Percentiles rank a stretch among this genome's conserved stretches.
Evolutionary conservation across 2,888 invertebrate genomes (phyloP).

Genomic region (Drosophila pseudotakahashii): DNA sequence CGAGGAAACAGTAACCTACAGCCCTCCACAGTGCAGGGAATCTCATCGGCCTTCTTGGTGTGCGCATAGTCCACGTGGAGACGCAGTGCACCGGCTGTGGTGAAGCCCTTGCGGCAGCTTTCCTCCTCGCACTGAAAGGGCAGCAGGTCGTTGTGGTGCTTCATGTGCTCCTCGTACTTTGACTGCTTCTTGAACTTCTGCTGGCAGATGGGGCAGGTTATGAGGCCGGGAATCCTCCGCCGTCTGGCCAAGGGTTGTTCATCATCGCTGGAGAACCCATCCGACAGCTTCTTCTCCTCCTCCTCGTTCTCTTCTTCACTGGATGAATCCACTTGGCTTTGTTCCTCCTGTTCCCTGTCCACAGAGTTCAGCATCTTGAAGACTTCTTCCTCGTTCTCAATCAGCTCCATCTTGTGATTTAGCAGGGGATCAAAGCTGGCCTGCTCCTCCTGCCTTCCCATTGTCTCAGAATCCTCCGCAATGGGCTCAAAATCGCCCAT

Average conservation of each 20-base stretch:
- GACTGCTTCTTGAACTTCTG: conserved; percentile 78
- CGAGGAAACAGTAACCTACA: conserved; percentile 78
- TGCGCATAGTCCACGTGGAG: conserved; percentile 80
- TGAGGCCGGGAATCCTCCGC: conserved; percentile 51
- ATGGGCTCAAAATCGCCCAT: conserved; percentile 66
- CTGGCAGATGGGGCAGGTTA: conserved; percentile 77
- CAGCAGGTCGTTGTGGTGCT: conserved; percentile 79
- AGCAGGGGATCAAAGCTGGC: conserved; percentile 70
- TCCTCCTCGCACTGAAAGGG: conserved; percentile 78
- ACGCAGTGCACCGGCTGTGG: conserved; percentile 77
- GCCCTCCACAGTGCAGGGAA: conserved; percentile 75
- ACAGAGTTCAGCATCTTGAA: conserved; percentile 79
- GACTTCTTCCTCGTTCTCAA: conserved; percentile 80
- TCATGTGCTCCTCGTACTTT: conserved; percentile 81
- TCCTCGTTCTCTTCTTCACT: conserved; percentile 48
- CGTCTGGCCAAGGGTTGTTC: conserved; percentile 72
- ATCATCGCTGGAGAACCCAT: conserved; percentile 61
- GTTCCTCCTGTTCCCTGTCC: conserved; percentile 60
- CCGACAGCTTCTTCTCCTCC: conserved; percentile 2
- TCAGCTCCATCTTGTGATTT: conserved; percentile 75
- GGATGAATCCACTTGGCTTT: conserved; percentile 19
- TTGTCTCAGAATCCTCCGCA: conserved; percentile 36
- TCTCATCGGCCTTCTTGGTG: conserved; percentile 65
- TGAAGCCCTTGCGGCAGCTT: conserved; percentile 79
- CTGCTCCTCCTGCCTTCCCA: conserved; percentile 59